Conservation (phyloP, 2,888 invertebrate genomes). For the Harpagoxenus sublaevis region DNA sequence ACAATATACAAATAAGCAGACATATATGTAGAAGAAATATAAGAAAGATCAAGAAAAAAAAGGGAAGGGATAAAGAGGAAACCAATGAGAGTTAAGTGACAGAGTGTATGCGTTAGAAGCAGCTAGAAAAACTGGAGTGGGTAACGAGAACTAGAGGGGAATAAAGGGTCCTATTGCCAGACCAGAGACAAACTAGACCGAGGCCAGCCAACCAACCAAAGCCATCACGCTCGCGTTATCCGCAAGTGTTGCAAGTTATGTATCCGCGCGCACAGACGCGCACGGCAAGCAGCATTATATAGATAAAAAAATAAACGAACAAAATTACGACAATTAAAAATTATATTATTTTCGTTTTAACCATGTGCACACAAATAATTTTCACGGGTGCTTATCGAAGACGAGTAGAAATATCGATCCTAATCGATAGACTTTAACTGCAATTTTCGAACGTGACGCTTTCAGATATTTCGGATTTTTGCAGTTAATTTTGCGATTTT, state of each 20-base stretch:
- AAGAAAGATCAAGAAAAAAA: constrained; percentile 10
- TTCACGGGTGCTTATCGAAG: neutral
- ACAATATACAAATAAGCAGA: neutral
- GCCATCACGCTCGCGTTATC: constrained; percentile 69
- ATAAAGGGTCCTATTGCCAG: constrained; percentile 79
- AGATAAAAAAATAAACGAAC: neutral
- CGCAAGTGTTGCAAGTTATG: constrained; percentile 42
- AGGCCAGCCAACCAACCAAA: constrained; percentile 79
- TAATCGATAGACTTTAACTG: neutral
- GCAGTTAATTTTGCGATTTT: constrained; percentile 32
- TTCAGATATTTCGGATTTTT: constrained; percentile 51
- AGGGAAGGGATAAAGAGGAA: constrained; percentile 28
- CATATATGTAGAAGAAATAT: neutral
- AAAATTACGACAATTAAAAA: constrained; percentile 40
- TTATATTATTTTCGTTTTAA: neutral
- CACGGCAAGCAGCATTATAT: neutral
- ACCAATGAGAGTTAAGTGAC: constrained; percentile 16
- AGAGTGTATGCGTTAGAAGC: neutral
- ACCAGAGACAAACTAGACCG: constrained; percentile 77
- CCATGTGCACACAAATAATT: neutral
- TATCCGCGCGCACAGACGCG: neutral
- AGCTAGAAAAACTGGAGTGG: neutral
- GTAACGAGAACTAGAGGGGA: constrained; percentile 54
- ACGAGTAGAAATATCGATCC: neutral
- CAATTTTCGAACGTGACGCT: constrained; percentile 40